Base-by-base conservation (phyloP, 2,888 invertebrate species). In the Drosophila pullipes region DNA sequence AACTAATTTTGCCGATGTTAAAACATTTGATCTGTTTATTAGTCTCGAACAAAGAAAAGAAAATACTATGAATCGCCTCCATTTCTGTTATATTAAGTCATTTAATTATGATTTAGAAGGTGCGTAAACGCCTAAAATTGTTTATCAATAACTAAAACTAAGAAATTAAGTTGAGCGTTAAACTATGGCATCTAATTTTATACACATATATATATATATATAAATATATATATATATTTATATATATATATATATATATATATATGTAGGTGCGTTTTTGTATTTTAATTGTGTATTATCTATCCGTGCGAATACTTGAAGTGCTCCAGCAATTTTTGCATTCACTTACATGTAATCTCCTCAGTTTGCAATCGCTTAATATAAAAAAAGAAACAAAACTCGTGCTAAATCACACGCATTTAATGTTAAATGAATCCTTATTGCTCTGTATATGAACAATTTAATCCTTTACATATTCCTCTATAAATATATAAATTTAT, bases 371-470 rank as follows among this genome's bases (percentile, higher is more conserved):
- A 76, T 69, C 53, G 77, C 77, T 77, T 76, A 54, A 65, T 73
- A 44, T 62, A 7, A 44, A 44, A 22, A 44, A 13, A 22, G n/a
- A 10, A 54, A 18, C 10, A 25, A 55, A 35, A 66, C 52, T 63
- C 54, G 53, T 76, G 47, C 52, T 54, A 49, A 50, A 58, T 49
- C 30, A 57, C 33, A 47, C 61, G 44, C 65, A 70, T 55, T 59
- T 69, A 65, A 65, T 75, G 75, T 75, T 70, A 59, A 74, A 59
- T 35, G 50, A 54, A 61, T 44, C 63, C 60, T 62, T 78, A 63
- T 79, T 75, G 70, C 50, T 71, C 64, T 75, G 67, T 68, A 66
- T 61, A 64, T 78, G 72, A 66, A 76, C 68, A 76, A 71, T 76
- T 69, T 64, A 64, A 65, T 55, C 55, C 53, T 68, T 68, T 69